These are phyloP conservation scores for Echeneis naucrates DNA, from an alignment of 2,797 vertebrate genomes.

Conservation along the genomic window DNA sequence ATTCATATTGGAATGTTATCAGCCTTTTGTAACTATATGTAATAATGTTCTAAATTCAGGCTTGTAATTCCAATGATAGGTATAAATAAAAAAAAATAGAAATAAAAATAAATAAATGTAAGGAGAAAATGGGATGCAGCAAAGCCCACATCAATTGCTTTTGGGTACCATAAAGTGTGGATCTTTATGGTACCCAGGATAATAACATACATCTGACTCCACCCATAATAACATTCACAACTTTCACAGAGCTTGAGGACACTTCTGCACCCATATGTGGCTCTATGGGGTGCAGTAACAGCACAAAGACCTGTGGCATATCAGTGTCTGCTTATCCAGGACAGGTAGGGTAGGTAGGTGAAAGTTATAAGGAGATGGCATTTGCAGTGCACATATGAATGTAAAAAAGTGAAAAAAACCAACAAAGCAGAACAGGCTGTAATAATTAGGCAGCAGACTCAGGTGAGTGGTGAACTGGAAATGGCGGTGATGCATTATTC, in stretches of 20 bases:
- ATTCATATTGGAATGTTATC: too few species aligned
- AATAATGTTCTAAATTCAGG: not conserved
- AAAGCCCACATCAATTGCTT: constrained; percentile 2
- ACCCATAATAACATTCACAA: constrained; percentile 53
- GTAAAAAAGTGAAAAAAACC: constrained; percentile 43
- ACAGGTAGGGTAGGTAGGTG: too few species aligned
- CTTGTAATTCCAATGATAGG: not conserved
- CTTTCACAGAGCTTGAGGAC: constrained; percentile 21
- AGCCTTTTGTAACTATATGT: too few species aligned
- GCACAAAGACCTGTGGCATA: constrained; percentile 25
- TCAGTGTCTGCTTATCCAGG: constrained; percentile 34
- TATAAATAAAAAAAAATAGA: not conserved
- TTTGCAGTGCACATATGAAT: constrained; percentile 33
- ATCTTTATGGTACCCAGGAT: constrained; percentile 41
- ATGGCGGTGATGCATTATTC: constrained; percentile 59
- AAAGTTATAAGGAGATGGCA: too few species aligned
- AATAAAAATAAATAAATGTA: constrained; percentile 2
- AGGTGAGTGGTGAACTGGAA: constrained; percentile 47
- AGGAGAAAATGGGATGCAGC: not conserved
- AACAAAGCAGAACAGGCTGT: constrained; percentile 42
- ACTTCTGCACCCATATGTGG: constrained; percentile 3
- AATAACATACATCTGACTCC: constrained; percentile 48
- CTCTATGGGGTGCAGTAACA: constrained; percentile 14
- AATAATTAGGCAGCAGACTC: constrained; percentile 56
- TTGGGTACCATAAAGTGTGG: constrained; percentile 35